Evolutionary conservation across 2,797 vertebrate genomes (phyloP), one percentile per base, ranked within the genome.

Genomic region (Pipistrellus kuhlii): DNA sequence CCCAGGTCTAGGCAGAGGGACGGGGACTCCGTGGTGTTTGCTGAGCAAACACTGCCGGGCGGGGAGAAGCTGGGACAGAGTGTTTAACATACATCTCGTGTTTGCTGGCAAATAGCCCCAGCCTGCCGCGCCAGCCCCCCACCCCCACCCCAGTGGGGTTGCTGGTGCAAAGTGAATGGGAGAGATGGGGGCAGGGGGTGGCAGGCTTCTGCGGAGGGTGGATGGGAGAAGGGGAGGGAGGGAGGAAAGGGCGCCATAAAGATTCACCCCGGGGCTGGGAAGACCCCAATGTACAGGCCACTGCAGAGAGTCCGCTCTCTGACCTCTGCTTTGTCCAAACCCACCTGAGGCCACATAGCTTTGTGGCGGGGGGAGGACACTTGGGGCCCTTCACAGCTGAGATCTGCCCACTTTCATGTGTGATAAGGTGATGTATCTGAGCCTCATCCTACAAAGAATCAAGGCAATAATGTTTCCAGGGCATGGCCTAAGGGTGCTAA

Each of bases 1-100:
- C 71, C 90, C 69, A 88, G 2, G 85, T 13, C 5, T 41, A 30
- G 83, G 86, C 38, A 0, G 23, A 57, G 78, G 97, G 96, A 91
- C 86, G 86, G 95, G 96, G 98, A 97, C 98, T 98, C 98, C 98
- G 96, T 38, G 8, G 20, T 98, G 98, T 98, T 98, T 98, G 98
- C 98, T 97, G 94, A 98, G 98, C 97, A 98, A 98, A 98, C 76
- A 96, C 48, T 20, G 96, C 94, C 13, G n/a, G 96, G 97, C 68
- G 93, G 94, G 96, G 96, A 96, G 48, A 97, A 96, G 96, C 96
- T 75, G 89, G 87, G 46, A 91, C 71, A 2, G 91, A 96, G 97
- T 93, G 96, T 89, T 97, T 96, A 88, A 96, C 96, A 97, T 97
- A 97, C 96, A 96, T 23, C 64, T 75, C 86, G 32, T 98, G 91